A percentile compares a stretch with the other conserved stretches of the same genome.
phyloP scores from a whole-genome alignment of 1,140 invertebrate species.

The Drosophila sp. region DNA sequence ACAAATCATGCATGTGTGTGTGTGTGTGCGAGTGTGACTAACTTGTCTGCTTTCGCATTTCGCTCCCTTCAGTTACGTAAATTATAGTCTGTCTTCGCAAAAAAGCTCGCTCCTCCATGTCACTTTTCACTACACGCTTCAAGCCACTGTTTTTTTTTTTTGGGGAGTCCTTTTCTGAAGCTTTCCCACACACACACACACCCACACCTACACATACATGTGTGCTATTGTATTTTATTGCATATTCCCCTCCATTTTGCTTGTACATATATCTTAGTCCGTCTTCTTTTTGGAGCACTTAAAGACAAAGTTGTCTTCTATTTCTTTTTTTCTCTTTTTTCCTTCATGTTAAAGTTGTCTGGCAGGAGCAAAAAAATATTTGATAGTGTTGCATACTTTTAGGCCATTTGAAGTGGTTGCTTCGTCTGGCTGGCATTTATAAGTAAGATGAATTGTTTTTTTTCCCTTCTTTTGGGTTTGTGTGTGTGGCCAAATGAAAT shows the following conservation, averaged over 20 bases:
- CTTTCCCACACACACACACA: conserved; percentile 6
- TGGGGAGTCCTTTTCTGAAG: conserved; percentile 40
- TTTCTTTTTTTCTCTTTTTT: conserved; percentile 15
- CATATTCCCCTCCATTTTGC: conserved; percentile 62
- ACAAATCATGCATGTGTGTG: conserved; percentile 48
- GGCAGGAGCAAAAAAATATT: conserved; percentile 32
- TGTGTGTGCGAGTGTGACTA: conserved; percentile 28
- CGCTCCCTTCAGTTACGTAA: conserved; percentile 63
- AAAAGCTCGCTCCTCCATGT: conserved; percentile 57
- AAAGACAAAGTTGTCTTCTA: conserved; percentile 58
- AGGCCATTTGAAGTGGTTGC: conserved; percentile 46
- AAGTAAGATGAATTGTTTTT: conserved; percentile 76
- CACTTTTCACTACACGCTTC: conserved; percentile 68
- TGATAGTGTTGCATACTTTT: conserved; percentile 72
- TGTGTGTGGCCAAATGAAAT: conserved; percentile 35
- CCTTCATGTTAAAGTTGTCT: conserved; percentile 57
- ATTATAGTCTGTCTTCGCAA: conserved; percentile 74
- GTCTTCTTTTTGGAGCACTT: conserved; percentile 57
- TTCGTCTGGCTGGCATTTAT: conserved; percentile 57
- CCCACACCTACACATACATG: conserved; percentile 11
- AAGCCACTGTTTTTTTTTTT: conserved; percentile 23
- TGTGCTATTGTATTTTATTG: conserved; percentile 74
- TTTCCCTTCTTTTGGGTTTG: neutral
- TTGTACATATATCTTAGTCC: conserved; percentile 40
- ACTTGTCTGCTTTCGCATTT: conserved; percentile 27